A percentile compares a stretch with the other conserved stretches of the same genome.
These are phyloP conservation scores for Andricus curvator DNA, from an alignment of 2,888 invertebrate species.

Conservation along the genomic window DNA sequence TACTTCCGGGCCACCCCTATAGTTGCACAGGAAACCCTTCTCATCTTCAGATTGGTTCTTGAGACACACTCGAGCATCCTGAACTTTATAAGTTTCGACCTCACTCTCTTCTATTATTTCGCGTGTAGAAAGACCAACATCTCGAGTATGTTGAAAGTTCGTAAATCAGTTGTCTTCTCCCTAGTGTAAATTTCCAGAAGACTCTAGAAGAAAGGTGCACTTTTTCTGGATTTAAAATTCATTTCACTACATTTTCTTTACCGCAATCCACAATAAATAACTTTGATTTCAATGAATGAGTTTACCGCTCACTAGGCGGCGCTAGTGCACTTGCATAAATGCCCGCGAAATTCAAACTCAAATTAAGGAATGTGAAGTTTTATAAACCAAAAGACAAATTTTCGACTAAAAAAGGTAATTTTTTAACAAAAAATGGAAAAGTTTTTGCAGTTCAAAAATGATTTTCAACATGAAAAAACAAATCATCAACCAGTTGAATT, in stretches of 20 bases:
- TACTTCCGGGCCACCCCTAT: constrained; percentile 4
- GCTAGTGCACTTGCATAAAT: too few relatives aligned
- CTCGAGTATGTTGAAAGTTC: constrained; percentile 9
- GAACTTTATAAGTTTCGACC: constrained; percentile 9
- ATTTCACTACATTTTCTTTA: background rate
- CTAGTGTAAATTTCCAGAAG: background rate
- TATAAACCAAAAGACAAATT: too few relatives aligned
- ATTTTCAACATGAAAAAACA: too few relatives aligned
- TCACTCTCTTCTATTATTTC: constrained; percentile 26
- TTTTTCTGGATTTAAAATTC: background rate
- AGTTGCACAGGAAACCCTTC: background rate
- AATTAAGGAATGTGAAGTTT: too few relatives aligned
- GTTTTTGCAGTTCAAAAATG: too few relatives aligned
- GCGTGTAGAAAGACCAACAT: constrained; percentile 18
- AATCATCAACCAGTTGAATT: too few relatives aligned
- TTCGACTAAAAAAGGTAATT: too few relatives aligned
- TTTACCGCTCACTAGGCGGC: too few relatives aligned
- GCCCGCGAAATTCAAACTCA: too few relatives aligned
- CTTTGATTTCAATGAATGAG: too few relatives aligned
- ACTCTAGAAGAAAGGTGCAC: constrained; percentile 7
- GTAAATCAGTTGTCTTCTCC: constrained; percentile 25
- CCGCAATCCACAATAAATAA: too few relatives aligned
- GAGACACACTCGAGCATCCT: constrained; percentile 9
- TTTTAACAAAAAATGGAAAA: too few relatives aligned
- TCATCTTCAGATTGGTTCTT: constrained; percentile 17